A percentile compares a stretch with the other conserved stretches of the same genome.
Conservation (phyloP, 2,888 invertebrate genomes). For the Pardosa pseudoannulata region DNA sequence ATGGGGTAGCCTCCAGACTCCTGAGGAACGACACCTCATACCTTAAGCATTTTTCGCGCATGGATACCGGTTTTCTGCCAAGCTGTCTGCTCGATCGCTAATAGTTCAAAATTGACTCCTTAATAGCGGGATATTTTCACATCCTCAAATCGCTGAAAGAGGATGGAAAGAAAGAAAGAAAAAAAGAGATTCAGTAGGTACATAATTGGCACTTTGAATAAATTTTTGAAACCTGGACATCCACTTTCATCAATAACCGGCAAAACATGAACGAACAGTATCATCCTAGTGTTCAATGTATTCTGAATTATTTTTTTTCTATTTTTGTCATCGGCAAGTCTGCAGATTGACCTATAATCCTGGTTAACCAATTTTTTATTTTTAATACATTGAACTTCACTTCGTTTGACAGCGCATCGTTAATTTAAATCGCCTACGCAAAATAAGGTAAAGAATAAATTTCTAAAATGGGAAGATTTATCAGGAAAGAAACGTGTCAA, state of each 20-base stretch:
- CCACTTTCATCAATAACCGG: not conserved
- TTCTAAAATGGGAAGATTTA: too few species aligned
- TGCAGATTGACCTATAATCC: too few species aligned
- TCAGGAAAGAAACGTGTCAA: too few species aligned
- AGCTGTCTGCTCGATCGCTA: slow-evolving; percentile 31
- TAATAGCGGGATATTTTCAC: slow-evolving; percentile 55
- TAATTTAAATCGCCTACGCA: too few species aligned
- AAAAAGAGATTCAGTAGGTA: slow-evolving; percentile 10
- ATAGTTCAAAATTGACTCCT: slow-evolving; percentile 66
- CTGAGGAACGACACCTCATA: slow-evolving; percentile 27
- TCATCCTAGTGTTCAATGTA: too few species aligned
- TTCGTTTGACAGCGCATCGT: too few species aligned
- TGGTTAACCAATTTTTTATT: too few species aligned
- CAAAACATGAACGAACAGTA: too few species aligned
- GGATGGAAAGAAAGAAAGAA: slow-evolving; percentile 14
- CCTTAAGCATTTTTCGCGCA: not conserved
- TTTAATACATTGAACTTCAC: too few species aligned
- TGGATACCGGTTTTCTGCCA: slow-evolving; percentile 37
- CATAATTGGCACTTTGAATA: not conserved
- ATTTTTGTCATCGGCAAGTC: too few species aligned
- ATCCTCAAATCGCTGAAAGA: not conserved
- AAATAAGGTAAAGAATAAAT: too few species aligned
- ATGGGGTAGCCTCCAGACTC: not conserved
- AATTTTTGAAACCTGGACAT: not conserved
- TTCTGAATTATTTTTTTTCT: too few species aligned